These are phyloP conservation scores for Dinoponera quadriceps DNA, from an alignment of 1,140 invertebrate genomes.

Conservation along the genomic window DNA sequence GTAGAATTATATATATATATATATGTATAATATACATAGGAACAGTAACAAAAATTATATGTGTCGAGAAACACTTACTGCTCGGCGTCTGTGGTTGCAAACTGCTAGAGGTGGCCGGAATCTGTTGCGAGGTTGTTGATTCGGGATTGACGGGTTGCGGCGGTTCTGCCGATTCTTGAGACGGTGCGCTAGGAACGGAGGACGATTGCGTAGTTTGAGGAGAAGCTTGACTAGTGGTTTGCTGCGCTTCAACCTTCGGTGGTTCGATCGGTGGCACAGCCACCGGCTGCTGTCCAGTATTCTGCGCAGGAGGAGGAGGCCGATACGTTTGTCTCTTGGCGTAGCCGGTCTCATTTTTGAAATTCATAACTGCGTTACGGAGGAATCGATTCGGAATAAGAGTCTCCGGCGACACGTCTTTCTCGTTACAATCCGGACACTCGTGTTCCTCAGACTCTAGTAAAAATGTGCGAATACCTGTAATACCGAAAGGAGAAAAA, in stretches of 20 bases:
- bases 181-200: constrained; percentile 18
- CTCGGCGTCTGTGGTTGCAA: constrained; percentile 59
- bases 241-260: constrained; percentile 69
- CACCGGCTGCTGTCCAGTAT: constrained; percentile 62
- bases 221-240: constrained; percentile 41
- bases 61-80: constrained; percentile 66
- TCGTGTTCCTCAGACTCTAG: constrained; percentile 97
- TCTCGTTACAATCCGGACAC: constrained; percentile 97
- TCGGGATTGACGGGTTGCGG: constrained; percentile 59
- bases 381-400: constrained; percentile 97
- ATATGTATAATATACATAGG: neutral
- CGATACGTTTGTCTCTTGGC: constrained; percentile 82
- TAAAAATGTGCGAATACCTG: constrained; percentile 94
- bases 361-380: constrained; percentile 94
- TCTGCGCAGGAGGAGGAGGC: constrained; percentile 67
- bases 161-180: constrained; percentile 66
- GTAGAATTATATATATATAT: constrained; percentile 16
- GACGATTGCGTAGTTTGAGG: constrained; percentile 55
- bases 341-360: constrained; percentile 96
- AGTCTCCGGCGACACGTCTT: constrained; percentile 96
- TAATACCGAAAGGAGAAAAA: constrained; percentile 62
- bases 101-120: constrained; percentile 26
- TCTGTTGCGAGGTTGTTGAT: constrained; percentile 39
- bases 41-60: constrained; percentile 15
- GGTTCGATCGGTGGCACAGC: constrained; percentile 58